Evolutionary conservation across 2,797 vertebrate species (phyloP).

Genomic region (Valencia hispanica): DNA sequence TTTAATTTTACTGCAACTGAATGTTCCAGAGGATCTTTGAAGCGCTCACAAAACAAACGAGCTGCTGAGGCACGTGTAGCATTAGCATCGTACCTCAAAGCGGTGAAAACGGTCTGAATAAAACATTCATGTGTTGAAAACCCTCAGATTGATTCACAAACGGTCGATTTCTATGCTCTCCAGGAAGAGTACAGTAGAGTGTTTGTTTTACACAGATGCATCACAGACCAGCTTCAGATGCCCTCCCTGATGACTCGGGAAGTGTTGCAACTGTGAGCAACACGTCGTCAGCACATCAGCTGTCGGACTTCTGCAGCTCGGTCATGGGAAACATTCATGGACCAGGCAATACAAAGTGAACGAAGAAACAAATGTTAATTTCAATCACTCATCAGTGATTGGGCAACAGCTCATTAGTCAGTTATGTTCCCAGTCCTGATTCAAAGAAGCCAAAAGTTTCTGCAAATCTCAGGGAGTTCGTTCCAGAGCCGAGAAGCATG

Average conservation of each 20-base stretch:
- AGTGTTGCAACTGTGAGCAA: neutral
- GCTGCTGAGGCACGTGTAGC: conserved; percentile 12
- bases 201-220: neutral
- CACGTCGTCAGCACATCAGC: neutral
- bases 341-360: neutral
- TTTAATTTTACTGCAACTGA: conserved; percentile 40
- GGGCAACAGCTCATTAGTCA: neutral
- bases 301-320: neutral
- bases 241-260: neutral
- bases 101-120: conserved; percentile 32
- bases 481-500: neutral
- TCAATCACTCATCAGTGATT: neutral
- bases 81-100: conserved; percentile 32
- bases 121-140: conserved; percentile 10
- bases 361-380: neutral
- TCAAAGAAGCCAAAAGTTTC: neutral
- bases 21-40: conserved; percentile 55
- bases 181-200: neutral
- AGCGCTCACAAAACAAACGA: conserved; percentile 45
- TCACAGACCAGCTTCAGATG: neutral
- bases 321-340: neutral
- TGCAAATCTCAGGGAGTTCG: neutral
- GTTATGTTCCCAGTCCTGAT: neutral
- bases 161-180: neutral
- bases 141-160: neutral